phyloP scores from a whole-genome alignment of 2,888 invertebrate genomes.

The Carcina quercana region DNA sequence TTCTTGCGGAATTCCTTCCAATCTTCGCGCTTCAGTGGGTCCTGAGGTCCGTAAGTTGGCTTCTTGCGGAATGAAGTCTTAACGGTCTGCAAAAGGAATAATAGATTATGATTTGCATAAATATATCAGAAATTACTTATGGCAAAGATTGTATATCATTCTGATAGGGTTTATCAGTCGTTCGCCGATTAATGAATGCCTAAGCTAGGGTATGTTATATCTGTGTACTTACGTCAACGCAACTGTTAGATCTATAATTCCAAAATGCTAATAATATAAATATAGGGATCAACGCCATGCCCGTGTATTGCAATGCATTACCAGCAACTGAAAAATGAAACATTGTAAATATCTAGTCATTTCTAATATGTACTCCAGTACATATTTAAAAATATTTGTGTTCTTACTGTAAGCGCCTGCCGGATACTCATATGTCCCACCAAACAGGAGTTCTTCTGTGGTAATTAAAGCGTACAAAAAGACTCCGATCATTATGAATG shows the following conservation, averaged over 20 bases:
- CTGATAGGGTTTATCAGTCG: too few relatives aligned
- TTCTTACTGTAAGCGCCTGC: slow-evolving; percentile 73
- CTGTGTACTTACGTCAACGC: slow-evolving; percentile 37
- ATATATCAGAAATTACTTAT: too few relatives aligned
- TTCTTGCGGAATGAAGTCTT: slow-evolving; percentile 46
- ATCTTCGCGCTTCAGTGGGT: slow-evolving; percentile 60
- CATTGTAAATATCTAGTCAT: neutral
- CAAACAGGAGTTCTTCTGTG: slow-evolving; percentile 76
- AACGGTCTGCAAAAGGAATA: slow-evolving; percentile 3
- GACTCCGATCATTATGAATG: slow-evolving; percentile 79
- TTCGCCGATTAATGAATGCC: too few relatives aligned
- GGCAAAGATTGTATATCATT: too few relatives aligned
- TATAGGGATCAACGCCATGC: slow-evolving; percentile 53
- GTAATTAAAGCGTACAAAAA: slow-evolving; percentile 82
- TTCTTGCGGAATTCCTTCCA: slow-evolving; percentile 75
- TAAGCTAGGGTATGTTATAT: too few relatives aligned
- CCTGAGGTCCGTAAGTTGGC: slow-evolving; percentile 65
- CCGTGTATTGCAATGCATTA: slow-evolving; percentile 46
- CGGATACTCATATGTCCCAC: slow-evolving; percentile 73
- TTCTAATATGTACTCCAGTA: neutral
- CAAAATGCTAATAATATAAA: slow-evolving; percentile 44
- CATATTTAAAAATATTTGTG: neutral
- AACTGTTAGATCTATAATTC: slow-evolving; percentile 42
- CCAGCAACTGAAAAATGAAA: slow-evolving; percentile 49
- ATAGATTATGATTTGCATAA: too few relatives aligned